Conservation (phyloP, 2,797 vertebrate species). For the Acestrorhynchus altus region DNA sequence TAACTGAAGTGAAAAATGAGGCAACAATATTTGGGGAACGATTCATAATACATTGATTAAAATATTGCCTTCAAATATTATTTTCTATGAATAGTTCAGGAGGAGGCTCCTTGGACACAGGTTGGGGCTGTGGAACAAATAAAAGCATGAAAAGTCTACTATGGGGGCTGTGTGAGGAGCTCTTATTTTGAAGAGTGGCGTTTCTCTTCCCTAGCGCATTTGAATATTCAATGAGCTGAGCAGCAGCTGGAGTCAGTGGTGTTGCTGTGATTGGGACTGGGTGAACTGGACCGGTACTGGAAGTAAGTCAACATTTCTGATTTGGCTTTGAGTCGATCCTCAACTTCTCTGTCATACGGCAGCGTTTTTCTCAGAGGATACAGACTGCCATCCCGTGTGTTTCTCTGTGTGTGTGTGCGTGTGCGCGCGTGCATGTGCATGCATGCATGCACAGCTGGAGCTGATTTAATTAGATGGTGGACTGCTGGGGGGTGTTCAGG, state of each 20-base stretch:
- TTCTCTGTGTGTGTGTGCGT: constrained; percentile 65
- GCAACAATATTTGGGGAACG: too few species aligned
- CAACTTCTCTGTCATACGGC: not conserved
- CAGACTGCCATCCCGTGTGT: constrained; percentile 57
- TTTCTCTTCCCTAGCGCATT: constrained; percentile 16
- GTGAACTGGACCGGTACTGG: constrained; percentile 57
- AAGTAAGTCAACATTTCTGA: constrained; percentile 58
- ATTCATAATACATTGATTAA: too few species aligned
- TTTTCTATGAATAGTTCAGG: too few species aligned
- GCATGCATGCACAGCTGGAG: constrained; percentile 73
- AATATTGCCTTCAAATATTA: too few species aligned
- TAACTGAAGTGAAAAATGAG: too few species aligned
- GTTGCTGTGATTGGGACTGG: constrained; percentile 63
- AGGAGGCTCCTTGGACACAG: too few species aligned
- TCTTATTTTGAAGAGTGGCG: constrained; percentile 67
- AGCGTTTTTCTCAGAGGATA: not conserved
- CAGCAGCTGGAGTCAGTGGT: constrained; percentile 67
- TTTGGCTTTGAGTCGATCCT: not conserved
- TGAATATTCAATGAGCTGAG: constrained; percentile 68
- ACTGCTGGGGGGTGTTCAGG: not conserved
- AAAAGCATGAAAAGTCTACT: too few species aligned
- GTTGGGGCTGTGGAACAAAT: too few species aligned
- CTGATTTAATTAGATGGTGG: constrained; percentile 47
- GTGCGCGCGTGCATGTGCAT: constrained; percentile 69
- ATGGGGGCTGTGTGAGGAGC: not conserved